A percentile compares a stretch with the other conserved stretches of the same genome.
Conservation (phyloP, 2,797 vertebrate genomes). For the Acrossocheilus wenchowensis region DNA sequence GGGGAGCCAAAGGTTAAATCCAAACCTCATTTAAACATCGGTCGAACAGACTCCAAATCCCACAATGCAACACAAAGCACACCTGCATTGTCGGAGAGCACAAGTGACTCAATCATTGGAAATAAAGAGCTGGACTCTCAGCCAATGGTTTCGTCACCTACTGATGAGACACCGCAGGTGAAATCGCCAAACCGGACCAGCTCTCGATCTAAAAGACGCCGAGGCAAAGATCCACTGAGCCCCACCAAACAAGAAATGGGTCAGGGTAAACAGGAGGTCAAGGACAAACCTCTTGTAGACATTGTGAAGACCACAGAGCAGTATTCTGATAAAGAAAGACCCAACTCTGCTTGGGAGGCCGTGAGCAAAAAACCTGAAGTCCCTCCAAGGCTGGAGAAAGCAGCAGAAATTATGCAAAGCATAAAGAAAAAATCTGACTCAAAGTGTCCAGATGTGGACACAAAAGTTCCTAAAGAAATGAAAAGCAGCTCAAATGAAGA, state of each 20-base stretch:
- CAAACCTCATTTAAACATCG: conserved; percentile 57
- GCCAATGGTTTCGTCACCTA: conserved; percentile 49
- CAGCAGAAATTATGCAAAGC: not conserved
- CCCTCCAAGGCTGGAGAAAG: not conserved
- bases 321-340: not conserved
- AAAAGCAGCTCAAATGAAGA: conserved; percentile 30
- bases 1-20: conserved; percentile 52
- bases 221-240: conserved; percentile 66
- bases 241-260: conserved; percentile 54
- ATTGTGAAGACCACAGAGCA: not conserved
- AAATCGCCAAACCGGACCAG: conserved; percentile 60
- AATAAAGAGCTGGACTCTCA: not conserved
- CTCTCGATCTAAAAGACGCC: conserved; percentile 69
- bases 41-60: conserved; percentile 50
- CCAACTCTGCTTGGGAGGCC: not conserved
- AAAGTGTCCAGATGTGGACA: not conserved
- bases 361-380: not conserved
- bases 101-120: not conserved
- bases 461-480: not conserved
- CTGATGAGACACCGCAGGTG: conserved; percentile 43
- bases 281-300: not conserved
- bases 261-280: conserved; percentile 43
- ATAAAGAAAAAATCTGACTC: not conserved
- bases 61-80: conserved; percentile 28
- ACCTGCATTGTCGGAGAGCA: not conserved